Base-by-base conservation (phyloP, 2,888 invertebrate species). In the Macaria liturata region DNA sequence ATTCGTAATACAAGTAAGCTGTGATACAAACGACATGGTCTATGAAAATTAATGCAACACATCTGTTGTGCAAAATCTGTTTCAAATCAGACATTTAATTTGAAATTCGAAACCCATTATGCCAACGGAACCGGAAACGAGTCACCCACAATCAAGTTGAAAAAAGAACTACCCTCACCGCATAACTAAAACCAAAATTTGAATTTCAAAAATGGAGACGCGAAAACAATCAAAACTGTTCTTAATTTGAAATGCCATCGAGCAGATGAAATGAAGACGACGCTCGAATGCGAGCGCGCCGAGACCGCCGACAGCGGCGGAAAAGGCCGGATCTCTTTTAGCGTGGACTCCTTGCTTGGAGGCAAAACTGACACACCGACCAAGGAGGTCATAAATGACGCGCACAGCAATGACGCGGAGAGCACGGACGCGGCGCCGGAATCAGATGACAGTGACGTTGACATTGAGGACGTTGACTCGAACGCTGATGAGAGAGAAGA, bases 321-420 rank as follows among this genome's bases (percentile, higher is more conserved):
- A 65, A 94, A 94, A 77, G 92, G 94, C 69, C 94, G 95, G 71
- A 95, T 95, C 76, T 95, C 95, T 62, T 95, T 95, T 82, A 95
- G 95, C 85, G 95, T 95, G 49, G 95, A 95, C 82, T 93, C 95
- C 0, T 76, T 95, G 31, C 79, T 95, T 40, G 86, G 89, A 32
- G 80, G 88, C 68, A 77, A 87, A 67, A 79, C 73, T 30, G 82
- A 84, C 46, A 72, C 82, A 3, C 81, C 83, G 0, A 69, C 69
- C 0, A 84, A 86, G 61, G 86, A 84, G 34, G 68, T 77, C 3
- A 75, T 78, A 7, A 69, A 67, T 9, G 88, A 89, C 49, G 81
- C 78, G 0, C 81, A 80, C 50, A 88, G 87, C 65, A 86, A 87
- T 61, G 91, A 91, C 50, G 87, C 86, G 0, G 91, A 91, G 57